phyloP scores from a whole-genome alignment of 37 sponge, comb jelly and placozoan genomes.

The Cladorhizidae sp. region DNA sequence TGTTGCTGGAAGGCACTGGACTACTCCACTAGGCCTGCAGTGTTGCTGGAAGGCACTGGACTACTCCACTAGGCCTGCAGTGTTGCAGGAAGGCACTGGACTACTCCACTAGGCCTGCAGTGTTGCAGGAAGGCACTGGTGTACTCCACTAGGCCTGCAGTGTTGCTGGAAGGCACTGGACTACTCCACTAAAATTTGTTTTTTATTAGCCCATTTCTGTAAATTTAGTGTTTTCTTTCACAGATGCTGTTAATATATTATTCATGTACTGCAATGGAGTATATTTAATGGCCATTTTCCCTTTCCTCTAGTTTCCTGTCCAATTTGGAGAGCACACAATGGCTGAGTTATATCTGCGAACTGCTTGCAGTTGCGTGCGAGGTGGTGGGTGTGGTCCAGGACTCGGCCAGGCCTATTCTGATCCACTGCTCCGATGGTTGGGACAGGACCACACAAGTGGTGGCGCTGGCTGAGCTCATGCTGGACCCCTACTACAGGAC shows the following conservation, averaged over 20 bases:
- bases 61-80: no score
- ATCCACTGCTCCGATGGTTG: conserved; percentile 97
- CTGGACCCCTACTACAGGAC: conserved; percentile 92
- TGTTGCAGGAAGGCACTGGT: no score
- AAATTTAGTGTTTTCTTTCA: background rate
- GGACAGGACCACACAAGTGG: conserved; percentile 92
- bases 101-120: no score
- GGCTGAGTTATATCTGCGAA: conserved; percentile 81
- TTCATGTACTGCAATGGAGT: no score
- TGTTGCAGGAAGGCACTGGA: no score
- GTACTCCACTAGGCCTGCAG: no score
- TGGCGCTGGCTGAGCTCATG: conserved; percentile 83
- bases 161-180: no score
- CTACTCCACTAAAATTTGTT: no score
- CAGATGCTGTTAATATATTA: background rate
- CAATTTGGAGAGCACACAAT: conserved; percentile 83
- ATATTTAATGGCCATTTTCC: no score
- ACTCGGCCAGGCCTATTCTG: conserved; percentile 66
- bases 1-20: no score
- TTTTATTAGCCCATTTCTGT: background rate
- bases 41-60: no score
- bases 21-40: no score
- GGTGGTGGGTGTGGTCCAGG: conserved; percentile 64
- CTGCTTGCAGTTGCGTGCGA: conserved; percentile 75
- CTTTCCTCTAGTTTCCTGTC: conserved; percentile 66